Base-by-base conservation (phyloP, 2,797 vertebrate species). In the Pygocentrus nattereri region DNA sequence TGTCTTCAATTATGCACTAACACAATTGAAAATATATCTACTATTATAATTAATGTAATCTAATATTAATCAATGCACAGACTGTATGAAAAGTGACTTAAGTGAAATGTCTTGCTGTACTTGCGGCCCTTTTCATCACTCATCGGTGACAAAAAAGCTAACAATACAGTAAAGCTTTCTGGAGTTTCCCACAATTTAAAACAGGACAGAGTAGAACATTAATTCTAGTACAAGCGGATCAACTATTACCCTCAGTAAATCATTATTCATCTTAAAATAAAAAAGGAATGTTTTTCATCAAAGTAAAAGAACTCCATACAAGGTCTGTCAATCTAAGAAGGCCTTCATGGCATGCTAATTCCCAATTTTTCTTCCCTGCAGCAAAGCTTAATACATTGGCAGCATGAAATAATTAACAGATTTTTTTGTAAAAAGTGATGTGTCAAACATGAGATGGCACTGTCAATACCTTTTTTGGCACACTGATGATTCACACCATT, bases 401-500 rank as follows among this genome's bases (percentile, higher is more conserved):
- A 73, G 64, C 31, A 69, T 56, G 69, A 19, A 58, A 30, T 52
- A 52, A 10, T 52, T n/a, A 61, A 67, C 12, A 69, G 0, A 80
- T 56, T 5, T 49, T 41, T n/a, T n/a, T 62, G 6, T 59, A 75
- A 56, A 70, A 81, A 31, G 69, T 61, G 74, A 86, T 71, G 19
- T 86, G 77, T 85, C 69, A 87, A 56, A 73, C 81, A 19, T 1
- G 82, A 77, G 30, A 73, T 54, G 58, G 44, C 74, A 68, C 38
- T 21, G n/a, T 23, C 34, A 68, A 15, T 15, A 68, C 80, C 79
- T 38, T 41, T 50, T 77, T 64, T 72, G 72, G 65, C 77, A 76
- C 50, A 47, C 89, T 92, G 90, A 91, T 90, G 88, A 90, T 77
- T 47, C 68, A 77, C 25, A 30, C 76, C 68, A 21, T 50, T 74